Evolutionary conservation across 2,888 invertebrate species (phyloP).

Genomic region (Opisthograptis luteolata): DNA sequence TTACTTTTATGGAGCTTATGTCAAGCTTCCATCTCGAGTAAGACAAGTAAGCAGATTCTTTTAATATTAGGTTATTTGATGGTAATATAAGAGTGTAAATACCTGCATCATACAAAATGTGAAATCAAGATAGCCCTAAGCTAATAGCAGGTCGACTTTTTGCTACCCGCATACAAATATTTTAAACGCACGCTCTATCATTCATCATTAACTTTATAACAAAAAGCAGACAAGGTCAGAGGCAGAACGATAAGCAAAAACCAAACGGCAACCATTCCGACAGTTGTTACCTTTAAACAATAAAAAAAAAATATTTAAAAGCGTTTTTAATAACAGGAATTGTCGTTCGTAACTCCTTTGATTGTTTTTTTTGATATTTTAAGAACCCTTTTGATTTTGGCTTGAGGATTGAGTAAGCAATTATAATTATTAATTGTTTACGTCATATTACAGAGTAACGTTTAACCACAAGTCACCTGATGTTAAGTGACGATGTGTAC

Average conservation of each 20-base stretch:
- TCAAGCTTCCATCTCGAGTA: too few species aligned
- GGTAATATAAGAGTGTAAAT: too few species aligned
- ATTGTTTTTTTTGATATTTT: slow-evolving; percentile 3
- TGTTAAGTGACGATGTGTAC: too few species aligned
- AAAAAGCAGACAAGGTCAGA: slow-evolving; percentile 25
- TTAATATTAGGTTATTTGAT: too few species aligned
- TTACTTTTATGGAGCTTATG: too few species aligned
- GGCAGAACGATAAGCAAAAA: slow-evolving; percentile 19
- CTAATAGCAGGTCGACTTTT: neutral
- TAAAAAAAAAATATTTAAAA: slow-evolving; percentile 21
- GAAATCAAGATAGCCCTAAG: neutral
- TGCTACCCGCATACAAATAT: slow-evolving; percentile 21
- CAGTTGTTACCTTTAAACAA: slow-evolving; percentile 16
- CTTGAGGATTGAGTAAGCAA: too few species aligned
- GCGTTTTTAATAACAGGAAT: slow-evolving; percentile 18
- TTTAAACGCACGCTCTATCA: slow-evolving; percentile 22
- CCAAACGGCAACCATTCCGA: slow-evolving; percentile 6
- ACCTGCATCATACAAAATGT: too few species aligned
- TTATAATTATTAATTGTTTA: too few species aligned
- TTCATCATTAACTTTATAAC: slow-evolving; percentile 19
- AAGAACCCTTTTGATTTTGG: neutral
- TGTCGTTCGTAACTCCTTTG: slow-evolving; percentile 8
- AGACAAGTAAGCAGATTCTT: too few species aligned
- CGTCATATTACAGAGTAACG: too few species aligned
- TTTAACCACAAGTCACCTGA: too few species aligned